Evolutionary conservation across 2,113 vertebrate species (phyloP).

Genomic region (Grus americana): DNA sequence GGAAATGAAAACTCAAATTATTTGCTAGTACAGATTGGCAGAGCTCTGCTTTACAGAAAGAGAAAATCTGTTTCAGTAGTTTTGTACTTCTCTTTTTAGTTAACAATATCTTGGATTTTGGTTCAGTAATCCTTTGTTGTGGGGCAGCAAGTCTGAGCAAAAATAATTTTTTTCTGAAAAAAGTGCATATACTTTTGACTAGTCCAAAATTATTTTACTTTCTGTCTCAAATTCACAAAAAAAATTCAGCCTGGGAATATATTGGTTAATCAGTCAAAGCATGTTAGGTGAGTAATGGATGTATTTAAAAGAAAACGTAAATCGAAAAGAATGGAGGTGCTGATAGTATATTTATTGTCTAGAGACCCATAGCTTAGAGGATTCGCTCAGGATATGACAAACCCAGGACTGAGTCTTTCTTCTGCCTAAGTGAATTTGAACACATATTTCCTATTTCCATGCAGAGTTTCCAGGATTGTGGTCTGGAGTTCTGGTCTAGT

Average conservation of each 20-base stretch:
- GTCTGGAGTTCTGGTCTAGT: not conserved
- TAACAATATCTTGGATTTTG: not conserved
- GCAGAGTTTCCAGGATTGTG: not conserved
- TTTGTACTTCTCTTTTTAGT: not conserved
- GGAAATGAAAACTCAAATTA: not conserved
- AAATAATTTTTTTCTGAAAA: not conserved
- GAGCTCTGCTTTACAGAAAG: not conserved
- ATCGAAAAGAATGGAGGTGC: not conserved
- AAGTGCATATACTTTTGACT: not conserved
- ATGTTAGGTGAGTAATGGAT: not conserved
- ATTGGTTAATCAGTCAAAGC: not conserved
- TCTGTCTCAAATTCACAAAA: not conserved
- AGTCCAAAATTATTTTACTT: not conserved
- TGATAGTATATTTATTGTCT: not conserved
- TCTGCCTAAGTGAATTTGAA: not conserved
- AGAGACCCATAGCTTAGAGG: not conserved
- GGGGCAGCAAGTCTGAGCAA: not conserved
- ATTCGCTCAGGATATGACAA: not conserved
- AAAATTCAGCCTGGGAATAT: not conserved
- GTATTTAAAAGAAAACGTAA: fast-evolving
- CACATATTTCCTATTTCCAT: not conserved
- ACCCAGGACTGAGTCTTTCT: not conserved
- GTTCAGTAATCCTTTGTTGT: not conserved
- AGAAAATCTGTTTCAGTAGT: not conserved
- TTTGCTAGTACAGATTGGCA: not conserved